A percentile compares a stretch with the other conserved stretches of the same genome.
Conservation (phyloP, 2,113 vertebrate species). For the Electrona antarctica region DNA sequence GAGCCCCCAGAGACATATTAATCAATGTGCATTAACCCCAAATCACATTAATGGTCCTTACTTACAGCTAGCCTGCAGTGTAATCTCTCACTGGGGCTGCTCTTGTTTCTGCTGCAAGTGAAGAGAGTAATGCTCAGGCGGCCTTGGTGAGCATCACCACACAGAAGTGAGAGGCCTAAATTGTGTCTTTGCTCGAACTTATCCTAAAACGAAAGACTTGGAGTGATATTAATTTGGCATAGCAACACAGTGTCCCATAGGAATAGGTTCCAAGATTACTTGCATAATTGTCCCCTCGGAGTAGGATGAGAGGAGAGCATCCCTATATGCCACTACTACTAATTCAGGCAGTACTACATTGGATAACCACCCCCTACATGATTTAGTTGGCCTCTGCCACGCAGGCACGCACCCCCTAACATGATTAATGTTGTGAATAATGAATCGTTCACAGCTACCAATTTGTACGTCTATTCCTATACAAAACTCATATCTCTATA, state of each 20-base stretch:
- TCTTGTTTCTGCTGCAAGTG: constrained; percentile 21
- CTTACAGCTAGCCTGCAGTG: constrained; percentile 41
- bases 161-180: constrained; percentile 27
- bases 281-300: constrained; percentile 44
- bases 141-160: constrained; percentile 1
- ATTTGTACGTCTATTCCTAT: too few relatives aligned
- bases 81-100: constrained; percentile 58
- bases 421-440: too few relatives aligned
- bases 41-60: constrained; percentile 65
- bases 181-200: constrained; percentile 22
- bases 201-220: constrained; percentile 32
- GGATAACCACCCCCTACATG: constrained; percentile 17
- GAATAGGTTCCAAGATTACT: constrained; percentile 48
- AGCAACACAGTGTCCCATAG: constrained; percentile 15
- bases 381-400: constrained; percentile 11
- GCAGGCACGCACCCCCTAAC: constrained; percentile 3
- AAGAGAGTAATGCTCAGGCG: constrained; percentile 23
- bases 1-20: constrained; percentile 47
- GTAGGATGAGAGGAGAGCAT: constrained; percentile 11
- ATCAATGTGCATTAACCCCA: constrained; percentile 65
- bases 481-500: too few relatives aligned
- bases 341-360: constrained; percentile 35
- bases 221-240: constrained; percentile 48
- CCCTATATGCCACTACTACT: background rate
- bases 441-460: too few relatives aligned